Evolutionary conservation across 37 sponge, comb jelly and placozoan species (phyloP).

Genomic region (Mnemiopsis leidyi): DNA sequence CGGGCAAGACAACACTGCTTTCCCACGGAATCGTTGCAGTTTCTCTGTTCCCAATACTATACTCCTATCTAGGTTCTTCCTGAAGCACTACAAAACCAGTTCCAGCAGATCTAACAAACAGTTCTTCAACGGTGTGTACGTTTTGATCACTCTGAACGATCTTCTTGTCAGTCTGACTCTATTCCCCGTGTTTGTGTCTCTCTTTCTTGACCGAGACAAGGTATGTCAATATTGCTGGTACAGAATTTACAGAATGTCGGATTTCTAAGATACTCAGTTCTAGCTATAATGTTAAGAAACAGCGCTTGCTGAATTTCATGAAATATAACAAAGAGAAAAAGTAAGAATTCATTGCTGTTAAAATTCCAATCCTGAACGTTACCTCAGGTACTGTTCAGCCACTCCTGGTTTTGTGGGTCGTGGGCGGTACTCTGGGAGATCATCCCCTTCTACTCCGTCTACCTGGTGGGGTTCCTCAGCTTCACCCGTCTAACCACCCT

Average conservation of each 20-base stretch:
- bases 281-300: too few species aligned
- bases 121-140: background rate
- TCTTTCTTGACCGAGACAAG: background rate
- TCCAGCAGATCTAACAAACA: background rate
- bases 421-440: conserved; percentile 24
- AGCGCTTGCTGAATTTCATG: too few species aligned
- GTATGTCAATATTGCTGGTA: too few species aligned
- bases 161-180: background rate
- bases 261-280: too few species aligned
- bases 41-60: too few species aligned
- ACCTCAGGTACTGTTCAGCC: background rate
- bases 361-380: too few species aligned
- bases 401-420: background rate
- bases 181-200: background rate
- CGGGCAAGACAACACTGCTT: too few species aligned
- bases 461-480: background rate
- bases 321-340: too few species aligned
- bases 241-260: too few species aligned
- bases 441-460: conserved; percentile 2
- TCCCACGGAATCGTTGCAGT: too few species aligned
- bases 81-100: background rate
- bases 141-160: background rate
- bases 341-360: too few species aligned
- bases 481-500: background rate
- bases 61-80: background rate